Evolutionary conservation across 2,888 invertebrate species (phyloP), one percentile per base, ranked within the genome.

Genomic region (Aspidapion aeneum): DNA sequence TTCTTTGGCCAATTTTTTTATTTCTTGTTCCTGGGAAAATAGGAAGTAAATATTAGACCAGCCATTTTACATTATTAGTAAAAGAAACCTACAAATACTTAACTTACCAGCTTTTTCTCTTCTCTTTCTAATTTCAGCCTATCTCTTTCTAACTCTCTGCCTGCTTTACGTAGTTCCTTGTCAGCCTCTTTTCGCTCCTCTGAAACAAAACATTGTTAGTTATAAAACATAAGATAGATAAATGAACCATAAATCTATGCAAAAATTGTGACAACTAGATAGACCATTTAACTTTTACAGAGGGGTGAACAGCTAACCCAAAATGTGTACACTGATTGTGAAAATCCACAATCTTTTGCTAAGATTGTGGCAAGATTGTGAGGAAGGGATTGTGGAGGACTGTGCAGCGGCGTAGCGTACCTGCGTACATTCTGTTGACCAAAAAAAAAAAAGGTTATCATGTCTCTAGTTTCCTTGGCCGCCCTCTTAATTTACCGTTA

Each of bases 111-210:
- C 83, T 94, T 93, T 71, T 94, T 94, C 77, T 96, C 96, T 78
- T 96, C 93, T 70, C 90, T 85, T 77, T 96, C 96, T 71, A 96
- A 79, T 67, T 90, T 87, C 60, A 85, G 82, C 70, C 91, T 86
- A 75, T 96, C 96, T 67, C 93, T 83, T 67, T 94, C 94, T 69
- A 96, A 83, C 71, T 94, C 95, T 69, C 96, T 83, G 7, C 89
- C 86, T 12, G 92, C 93, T 81, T 90, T 92, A 7, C 90, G 84
- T 19, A 96, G 80, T 57, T 88, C 87, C 63, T 89, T 84, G 74
- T 96, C 94, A 83, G 91, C 93, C 76, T 90, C 86, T 58, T 91
- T 84, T 79, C 94, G 89, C 80, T 92, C 90, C 77, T 96, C 96
- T 93, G 74, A 51, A 83, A 63, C 9, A 19, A 16, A 58, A 18